phyloP scores from a whole-genome alignment of 53 echinoderm and acorn worm species.

The Holothuria leucospilota region DNA sequence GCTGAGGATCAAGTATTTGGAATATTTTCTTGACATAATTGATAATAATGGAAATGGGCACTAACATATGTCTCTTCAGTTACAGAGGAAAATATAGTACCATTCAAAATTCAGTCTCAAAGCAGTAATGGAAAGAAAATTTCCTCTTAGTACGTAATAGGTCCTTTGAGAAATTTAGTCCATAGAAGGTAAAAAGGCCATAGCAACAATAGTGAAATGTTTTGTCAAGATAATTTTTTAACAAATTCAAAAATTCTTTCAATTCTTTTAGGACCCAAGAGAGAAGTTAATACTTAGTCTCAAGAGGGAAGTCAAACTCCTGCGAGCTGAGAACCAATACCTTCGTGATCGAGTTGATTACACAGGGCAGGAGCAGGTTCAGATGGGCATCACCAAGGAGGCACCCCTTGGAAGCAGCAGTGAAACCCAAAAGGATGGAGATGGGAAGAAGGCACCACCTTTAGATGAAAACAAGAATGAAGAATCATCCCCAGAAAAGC shows the following conservation, averaged over 20 bases:
- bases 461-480: slow-evolving; percentile 20
- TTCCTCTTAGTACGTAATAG: too few relatives aligned
- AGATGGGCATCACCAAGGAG: slow-evolving; percentile 28
- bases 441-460: background rate
- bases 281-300: slow-evolving; percentile 92
- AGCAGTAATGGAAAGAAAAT: too few relatives aligned
- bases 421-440: background rate
- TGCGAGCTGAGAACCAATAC: slow-evolving; percentile 93
- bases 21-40: too few relatives aligned
- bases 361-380: slow-evolving; percentile 54
- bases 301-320: slow-evolving; percentile 90
- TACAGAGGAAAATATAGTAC: too few relatives aligned
- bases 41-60: too few relatives aligned
- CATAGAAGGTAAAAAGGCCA: too few relatives aligned
- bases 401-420: background rate
- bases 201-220: background rate
- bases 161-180: too few relatives aligned
- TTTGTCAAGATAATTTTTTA: background rate
- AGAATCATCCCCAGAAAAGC: background rate
- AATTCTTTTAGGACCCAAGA: slow-evolving; percentile 79
- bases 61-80: too few relatives aligned
- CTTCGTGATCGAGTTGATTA: slow-evolving; percentile 79
- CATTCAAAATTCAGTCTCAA: too few relatives aligned
- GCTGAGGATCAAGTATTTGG: too few relatives aligned
- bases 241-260: too few relatives aligned